Evolutionary conservation across 1,140 invertebrate genomes (phyloP), one percentile per base, ranked within the genome.

Genomic region (Manduca sexta): DNA sequence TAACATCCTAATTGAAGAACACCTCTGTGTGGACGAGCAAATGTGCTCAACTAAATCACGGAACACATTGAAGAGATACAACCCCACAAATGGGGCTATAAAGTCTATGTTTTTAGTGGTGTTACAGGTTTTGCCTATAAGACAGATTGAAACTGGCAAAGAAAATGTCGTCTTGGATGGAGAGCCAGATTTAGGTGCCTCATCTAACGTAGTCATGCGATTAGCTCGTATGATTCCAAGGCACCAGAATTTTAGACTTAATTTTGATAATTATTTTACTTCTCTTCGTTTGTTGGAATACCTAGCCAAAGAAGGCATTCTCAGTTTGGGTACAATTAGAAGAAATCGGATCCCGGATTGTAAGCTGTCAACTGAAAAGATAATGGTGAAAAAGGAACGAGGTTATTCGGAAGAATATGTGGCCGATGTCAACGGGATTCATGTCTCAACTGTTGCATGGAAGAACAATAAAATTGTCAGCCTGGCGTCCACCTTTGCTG

Each of bases 31-130:
- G 16, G 64, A 70, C 29, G 66, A 70, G 38, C 62, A 71, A 56
- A 67, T 73, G 38, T 66, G 62, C 45, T 60, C 60, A 10, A 75
- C 60, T 4, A 73, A 73, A 55, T 60, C 63, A n/a, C 17, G 52
- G 11, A 54, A 64, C 49, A 21, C 26, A 7, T 41, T 74, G 45
- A 69, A 65, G 47, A 15, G 48, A 49, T 71, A 67, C 37, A 63
- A 56, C 30, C 61, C 63, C n/a, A 53, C 59, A 12, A 69, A 68
- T 48, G 63, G 63, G 7, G 31, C 35, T 45, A 45, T 21, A 37
- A 71, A 56, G 49, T 69, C n/a, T 85, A 60, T 61, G 77, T 80
- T 11, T 49, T 83, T n/a, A 63, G 71, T 70, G 75, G 71, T 13
- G 68, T 77, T 40, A 63, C 56, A 40, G 79, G 75, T 5, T 81